These are phyloP conservation scores for Setophaga coronata DNA, from an alignment of 2,113 vertebrate species.

Conservation along the genomic window DNA sequence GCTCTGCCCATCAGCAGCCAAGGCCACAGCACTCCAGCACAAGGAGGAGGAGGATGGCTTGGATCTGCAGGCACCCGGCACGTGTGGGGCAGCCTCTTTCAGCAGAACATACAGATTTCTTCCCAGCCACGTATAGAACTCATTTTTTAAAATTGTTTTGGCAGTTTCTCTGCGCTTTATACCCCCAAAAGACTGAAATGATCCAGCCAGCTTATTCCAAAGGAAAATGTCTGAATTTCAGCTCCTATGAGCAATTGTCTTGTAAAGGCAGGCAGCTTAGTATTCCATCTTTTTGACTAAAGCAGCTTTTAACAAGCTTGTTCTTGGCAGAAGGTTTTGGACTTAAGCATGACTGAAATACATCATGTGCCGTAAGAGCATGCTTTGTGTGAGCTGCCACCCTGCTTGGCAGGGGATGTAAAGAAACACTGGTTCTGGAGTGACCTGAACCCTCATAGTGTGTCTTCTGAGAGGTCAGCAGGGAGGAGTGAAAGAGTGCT, in stretches of 20 bases:
- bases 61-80: not conserved
- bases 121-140: not conserved
- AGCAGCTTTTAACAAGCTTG: conserved; percentile 12
- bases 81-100: not conserved
- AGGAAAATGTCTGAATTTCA: conserved; percentile 7
- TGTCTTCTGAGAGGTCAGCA: not conserved
- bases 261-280: conserved; percentile 16
- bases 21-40: not conserved
- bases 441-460: rapidly evolving
- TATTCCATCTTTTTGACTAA: conserved; percentile 44
- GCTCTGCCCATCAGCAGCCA: not conserved
- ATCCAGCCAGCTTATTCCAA: conserved; percentile 2
- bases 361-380: not conserved
- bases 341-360: conserved; percentile 18
- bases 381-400: not conserved
- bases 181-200: not conserved
- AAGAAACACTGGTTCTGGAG: not conserved
- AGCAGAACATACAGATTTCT: conserved; percentile 1
- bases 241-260: not conserved
- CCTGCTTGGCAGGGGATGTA: not conserved
- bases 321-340: conserved; percentile 35
- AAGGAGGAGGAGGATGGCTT: not conserved
- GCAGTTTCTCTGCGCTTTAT: not conserved
- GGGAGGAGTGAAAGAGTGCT: not conserved
- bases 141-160: not conserved